phyloP scores from a whole-genome alignment of 2,888 invertebrate species.

The Agrenia bidenticulata region DNA sequence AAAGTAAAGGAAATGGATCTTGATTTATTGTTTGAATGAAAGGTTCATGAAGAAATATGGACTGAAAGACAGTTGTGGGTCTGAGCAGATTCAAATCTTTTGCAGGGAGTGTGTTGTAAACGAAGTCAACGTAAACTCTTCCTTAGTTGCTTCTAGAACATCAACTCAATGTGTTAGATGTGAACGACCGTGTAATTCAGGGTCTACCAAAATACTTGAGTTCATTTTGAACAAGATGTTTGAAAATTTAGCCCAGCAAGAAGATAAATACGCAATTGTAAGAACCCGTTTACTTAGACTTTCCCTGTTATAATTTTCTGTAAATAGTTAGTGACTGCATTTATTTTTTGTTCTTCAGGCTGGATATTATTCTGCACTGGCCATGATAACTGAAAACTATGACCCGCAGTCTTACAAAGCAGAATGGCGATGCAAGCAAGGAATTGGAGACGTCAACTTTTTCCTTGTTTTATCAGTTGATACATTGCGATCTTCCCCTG shows the following conservation, averaged over 20 bases:
- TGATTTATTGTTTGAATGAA: neutral
- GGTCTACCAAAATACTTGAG: neutral
- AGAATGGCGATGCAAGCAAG: constrained; percentile 65
- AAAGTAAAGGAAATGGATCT: constrained; percentile 5
- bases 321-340: too few species aligned
- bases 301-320: neutral
- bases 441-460: constrained; percentile 30
- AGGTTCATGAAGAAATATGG: constrained; percentile 23
- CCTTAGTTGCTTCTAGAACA: neutral
- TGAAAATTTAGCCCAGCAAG: neutral
- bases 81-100: constrained; percentile 9
- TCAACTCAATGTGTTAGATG: constrained; percentile 7
- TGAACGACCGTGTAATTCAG: neutral
- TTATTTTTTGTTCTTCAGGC: constrained; percentile 60
- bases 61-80: neutral
- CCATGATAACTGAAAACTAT: constrained; percentile 66
- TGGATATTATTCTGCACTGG: constrained; percentile 70
- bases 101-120: constrained; percentile 24
- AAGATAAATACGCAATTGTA: constrained; percentile 14
- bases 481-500: constrained; percentile 60
- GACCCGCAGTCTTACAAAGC: constrained; percentile 67
- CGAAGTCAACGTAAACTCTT: constrained; percentile 11
- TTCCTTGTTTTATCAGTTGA: constrained; percentile 57
- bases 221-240: neutral
- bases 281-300: neutral